A percentile compares a stretch with the other conserved stretches of the same genome.
phyloP scores from a whole-genome alignment of 1,140 invertebrate species.

The Trialeurodes vaporariorum region DNA sequence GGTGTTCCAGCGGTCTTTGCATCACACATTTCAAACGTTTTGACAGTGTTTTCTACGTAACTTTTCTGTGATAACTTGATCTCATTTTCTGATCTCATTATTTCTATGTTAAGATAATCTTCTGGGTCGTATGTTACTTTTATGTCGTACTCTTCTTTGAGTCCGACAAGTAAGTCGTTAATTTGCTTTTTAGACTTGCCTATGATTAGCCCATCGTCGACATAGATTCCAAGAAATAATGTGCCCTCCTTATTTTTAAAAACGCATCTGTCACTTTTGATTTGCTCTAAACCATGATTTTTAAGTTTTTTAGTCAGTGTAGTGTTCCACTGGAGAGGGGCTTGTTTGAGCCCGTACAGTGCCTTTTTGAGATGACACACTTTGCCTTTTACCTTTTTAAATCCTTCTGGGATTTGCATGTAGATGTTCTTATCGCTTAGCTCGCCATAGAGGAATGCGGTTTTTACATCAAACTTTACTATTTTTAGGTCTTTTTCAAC shows the following conservation, averaged over 20 bases:
- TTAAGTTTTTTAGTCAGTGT: neutral
- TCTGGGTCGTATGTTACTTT: neutral
- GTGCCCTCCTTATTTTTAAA: neutral
- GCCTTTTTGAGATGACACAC: slow-evolving; percentile 11
- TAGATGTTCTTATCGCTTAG: slow-evolving; percentile 29
- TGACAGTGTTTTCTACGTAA: no score
- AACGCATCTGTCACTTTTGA: neutral
- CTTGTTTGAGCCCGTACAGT: neutral
- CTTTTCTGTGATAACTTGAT: no score
- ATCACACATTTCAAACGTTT: slow-evolving; percentile 25
- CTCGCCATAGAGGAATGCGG: slow-evolving; percentile 4
- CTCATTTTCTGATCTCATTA: neutral
- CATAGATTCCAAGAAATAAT: neutral
- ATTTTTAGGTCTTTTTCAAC: neutral
- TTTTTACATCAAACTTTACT: slow-evolving; percentile 6
- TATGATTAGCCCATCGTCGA: no score
- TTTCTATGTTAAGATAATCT: neutral
- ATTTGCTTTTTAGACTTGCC: neutral
- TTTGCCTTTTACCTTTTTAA: slow-evolving; percentile 13
- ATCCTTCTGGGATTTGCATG: slow-evolving; percentile 32
- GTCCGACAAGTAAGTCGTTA: neutral
- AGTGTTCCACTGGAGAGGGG: neutral
- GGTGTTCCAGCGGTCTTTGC: slow-evolving; percentile 25
- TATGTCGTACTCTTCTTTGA: neutral
- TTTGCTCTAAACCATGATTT: neutral